Conservation (phyloP, 2,797 vertebrate genomes). For the Acanthurus leucopareius region DNA sequence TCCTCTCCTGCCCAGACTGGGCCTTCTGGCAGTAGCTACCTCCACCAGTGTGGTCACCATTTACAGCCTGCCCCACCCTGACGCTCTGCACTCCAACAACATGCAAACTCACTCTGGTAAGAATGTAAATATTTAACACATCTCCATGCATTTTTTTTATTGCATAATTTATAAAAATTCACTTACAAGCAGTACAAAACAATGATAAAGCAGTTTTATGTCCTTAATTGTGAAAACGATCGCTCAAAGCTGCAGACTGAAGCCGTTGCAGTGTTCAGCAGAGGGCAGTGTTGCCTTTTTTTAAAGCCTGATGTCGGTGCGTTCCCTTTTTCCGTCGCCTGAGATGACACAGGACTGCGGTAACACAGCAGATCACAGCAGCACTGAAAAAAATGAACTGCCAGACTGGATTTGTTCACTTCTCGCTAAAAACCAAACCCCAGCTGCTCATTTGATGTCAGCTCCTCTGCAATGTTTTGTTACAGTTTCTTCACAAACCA, state of each 20-base stretch:
- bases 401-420: neutral
- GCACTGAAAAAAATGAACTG: neutral
- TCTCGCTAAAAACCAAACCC: neutral
- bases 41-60: constrained; percentile 89
- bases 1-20: constrained; percentile 91
- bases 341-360: constrained; percentile 17
- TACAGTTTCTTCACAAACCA: too few species aligned
- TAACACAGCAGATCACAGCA: neutral
- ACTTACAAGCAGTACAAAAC: neutral
- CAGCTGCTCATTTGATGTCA: neutral
- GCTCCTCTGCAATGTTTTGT: neutral
- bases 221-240: too few species aligned
- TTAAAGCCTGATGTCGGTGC: neutral
- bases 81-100: constrained; percentile 80
- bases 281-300: constrained; percentile 65
- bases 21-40: constrained; percentile 91
- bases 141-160: neutral
- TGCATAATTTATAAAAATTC: neutral
- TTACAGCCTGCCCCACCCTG: constrained; percentile 92
- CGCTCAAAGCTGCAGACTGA: too few species aligned
- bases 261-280: constrained; percentile 46
- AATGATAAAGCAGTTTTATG: too few species aligned
- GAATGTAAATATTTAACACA: constrained; percentile 27
- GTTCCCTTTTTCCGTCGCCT: neutral
- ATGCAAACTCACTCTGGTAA: constrained; percentile 83